Base-by-base conservation (phyloP, 2,888 invertebrate species). In the Spisula solida region DNA sequence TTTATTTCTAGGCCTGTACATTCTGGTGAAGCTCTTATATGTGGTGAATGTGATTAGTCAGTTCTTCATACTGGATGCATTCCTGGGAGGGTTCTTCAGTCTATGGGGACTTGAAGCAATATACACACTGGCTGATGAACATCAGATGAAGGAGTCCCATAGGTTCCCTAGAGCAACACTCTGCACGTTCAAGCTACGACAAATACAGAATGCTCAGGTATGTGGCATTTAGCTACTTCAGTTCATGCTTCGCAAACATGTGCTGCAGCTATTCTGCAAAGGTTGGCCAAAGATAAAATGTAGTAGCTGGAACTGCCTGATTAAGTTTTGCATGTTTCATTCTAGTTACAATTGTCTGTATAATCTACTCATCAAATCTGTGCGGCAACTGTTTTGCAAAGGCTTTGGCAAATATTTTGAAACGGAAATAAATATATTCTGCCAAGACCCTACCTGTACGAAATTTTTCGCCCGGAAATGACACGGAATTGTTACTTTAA, bases 51-150 rank as follows among this genome's bases (percentile, higher is more conserved):
- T 94, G 70, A 91, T 95, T 29, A 86, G 92, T 79, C 95, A 95
- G 91, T 95, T 95, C 90, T 95, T 94, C 90, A 90, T 95, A 18
- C 92, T 95, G 81, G 95, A 95, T 84, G 94, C 93, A 16, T 95
- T 95, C 91, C 93, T 95, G 92, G 95, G 95, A 51, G 93, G 93
- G 2, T 95, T 95, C 91, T 95, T 93, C 89, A 94, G 93, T 84
- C 83, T 94, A 70, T 95, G 94, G 89, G 95, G 95, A n/a, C 89
- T 95, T 1, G 95, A 95, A 90, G 95, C 94, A 41, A 48, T 95
- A 20, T 83, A 89, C 75, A 93, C 92, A 10, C 89, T 95, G 1
- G 92, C 94, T 41, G 85, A 87, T 41, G 93, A 94, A 86, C 87
- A 89, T 75, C 84, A 84, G 51, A 93, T 94, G 91, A 92, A 92